Evolutionary conservation across 2,888 invertebrate genomes (phyloP).

Genomic region (Athripsodes cinereus): DNA sequence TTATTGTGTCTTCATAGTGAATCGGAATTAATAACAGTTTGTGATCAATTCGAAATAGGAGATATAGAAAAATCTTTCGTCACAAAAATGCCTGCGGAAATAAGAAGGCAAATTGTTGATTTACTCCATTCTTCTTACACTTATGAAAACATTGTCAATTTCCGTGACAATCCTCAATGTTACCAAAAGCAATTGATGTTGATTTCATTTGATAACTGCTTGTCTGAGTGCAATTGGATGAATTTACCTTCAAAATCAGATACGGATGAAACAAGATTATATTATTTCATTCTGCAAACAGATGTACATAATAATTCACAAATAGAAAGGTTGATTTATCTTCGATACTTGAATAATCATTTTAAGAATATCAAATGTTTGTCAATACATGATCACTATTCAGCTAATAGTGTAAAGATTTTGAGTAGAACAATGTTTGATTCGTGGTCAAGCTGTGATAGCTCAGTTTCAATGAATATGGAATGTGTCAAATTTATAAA

Average conservation of each 20-base stretch:
- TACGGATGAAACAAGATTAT: neutral
- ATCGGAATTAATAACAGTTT: constrained; percentile 7
- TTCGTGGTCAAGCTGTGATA: constrained; percentile 35
- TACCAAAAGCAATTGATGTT: neutral
- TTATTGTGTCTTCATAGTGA: constrained; percentile 19
- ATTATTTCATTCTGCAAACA: neutral
- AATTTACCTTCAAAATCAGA: neutral
- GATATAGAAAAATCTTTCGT: constrained; percentile 20
- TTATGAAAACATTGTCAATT: neutral
- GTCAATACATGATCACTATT: constrained; percentile 18
- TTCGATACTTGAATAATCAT: constrained; percentile 31
- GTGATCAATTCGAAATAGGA: constrained; percentile 20
- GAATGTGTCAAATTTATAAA: constrained; percentile 36
- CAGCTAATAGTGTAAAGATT: constrained; percentile 29
- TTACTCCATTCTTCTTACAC: neutral
- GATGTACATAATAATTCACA: neutral
- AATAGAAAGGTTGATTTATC: constrained; percentile 34
- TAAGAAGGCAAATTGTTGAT: constrained; percentile 10
- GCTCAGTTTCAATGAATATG: constrained; percentile 32
- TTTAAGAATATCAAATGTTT: neutral
- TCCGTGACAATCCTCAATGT: neutral
- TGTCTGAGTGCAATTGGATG: neutral
- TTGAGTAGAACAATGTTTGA: constrained; percentile 34
- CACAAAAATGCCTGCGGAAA: neutral
- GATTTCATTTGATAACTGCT: neutral